A percentile compares a stretch with the other conserved stretches of the same genome.
phyloP scores from a whole-genome alignment of 2,113 vertebrate species.

The Psilopsiagon aymara region DNA sequence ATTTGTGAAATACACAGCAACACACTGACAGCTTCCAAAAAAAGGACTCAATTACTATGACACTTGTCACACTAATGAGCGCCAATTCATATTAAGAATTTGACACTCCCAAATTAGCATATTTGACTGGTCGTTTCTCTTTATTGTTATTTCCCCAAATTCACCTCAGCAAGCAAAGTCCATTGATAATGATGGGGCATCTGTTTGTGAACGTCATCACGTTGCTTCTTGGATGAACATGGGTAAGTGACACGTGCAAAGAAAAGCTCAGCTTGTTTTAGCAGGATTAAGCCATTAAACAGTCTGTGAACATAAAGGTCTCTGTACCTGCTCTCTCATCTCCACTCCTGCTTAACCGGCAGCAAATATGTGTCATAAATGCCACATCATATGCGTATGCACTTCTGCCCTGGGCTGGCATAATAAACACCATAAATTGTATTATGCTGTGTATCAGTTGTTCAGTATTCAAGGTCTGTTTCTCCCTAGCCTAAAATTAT shows the following conservation, averaged over 20 bases:
- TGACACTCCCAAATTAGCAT: not conserved
- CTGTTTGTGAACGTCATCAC: not conserved
- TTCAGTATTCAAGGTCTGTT: conserved; percentile 66
- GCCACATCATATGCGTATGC: not conserved
- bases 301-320: not conserved
- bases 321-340: not conserved
- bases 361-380: not conserved
- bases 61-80: not conserved
- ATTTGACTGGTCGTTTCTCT: not conserved
- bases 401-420: conserved; percentile 39
- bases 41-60: not conserved
- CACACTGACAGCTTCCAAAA: not conserved
- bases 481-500: conserved; percentile 67
- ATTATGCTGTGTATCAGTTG: conserved; percentile 37
- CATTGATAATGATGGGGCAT: not conserved
- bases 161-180: not conserved
- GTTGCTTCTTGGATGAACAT: accelerated
- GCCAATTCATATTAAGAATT: not conserved
- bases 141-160: not conserved
- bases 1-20: not conserved
- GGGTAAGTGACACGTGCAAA: not conserved
- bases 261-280: not conserved
- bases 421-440: conserved; percentile 53
- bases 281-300: not conserved
- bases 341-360: conserved; percentile 11